phyloP scores from a whole-genome alignment of 2,797 vertebrate species.

The Pipistrellus kuhlii region DNA sequence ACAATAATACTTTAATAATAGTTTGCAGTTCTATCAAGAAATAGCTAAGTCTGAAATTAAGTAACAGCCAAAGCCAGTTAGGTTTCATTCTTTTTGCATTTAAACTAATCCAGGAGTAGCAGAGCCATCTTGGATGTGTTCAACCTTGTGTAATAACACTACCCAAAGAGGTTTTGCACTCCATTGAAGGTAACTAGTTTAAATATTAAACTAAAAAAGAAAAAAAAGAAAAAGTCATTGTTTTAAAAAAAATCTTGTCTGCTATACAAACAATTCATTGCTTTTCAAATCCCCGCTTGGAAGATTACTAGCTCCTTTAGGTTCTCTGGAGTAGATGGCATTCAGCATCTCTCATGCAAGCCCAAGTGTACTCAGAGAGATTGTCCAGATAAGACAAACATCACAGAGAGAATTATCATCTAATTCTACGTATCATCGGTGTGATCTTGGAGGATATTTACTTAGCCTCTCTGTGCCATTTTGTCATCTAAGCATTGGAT shows the following conservation, averaged over 20 bases:
- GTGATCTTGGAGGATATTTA: neutral
- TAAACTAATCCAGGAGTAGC: neutral
- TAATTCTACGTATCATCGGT: neutral
- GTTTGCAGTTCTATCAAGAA: neutral
- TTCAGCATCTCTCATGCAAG: neutral
- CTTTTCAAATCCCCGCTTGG: neutral
- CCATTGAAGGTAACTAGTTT: neutral
- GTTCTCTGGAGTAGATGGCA: neutral
- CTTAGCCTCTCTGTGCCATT: neutral
- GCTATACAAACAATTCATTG: neutral
- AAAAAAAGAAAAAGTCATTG: neutral
- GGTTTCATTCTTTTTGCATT: neutral
- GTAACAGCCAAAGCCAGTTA: accelerated
- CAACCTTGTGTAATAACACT: neutral
- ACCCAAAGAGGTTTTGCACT: neutral
- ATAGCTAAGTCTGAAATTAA: neutral
- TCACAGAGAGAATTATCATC: neutral
- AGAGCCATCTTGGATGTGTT: neutral
- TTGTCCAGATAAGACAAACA: accelerated
- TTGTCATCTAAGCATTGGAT: neutral
- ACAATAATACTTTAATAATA: too few relatives aligned
- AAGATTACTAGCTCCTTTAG: neutral
- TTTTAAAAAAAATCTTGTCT: neutral
- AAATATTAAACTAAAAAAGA: neutral
- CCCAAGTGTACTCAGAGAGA: accelerated